Base-by-base conservation (phyloP, 2,113 vertebrate species). In the Scophthalmus maximus region DNA sequence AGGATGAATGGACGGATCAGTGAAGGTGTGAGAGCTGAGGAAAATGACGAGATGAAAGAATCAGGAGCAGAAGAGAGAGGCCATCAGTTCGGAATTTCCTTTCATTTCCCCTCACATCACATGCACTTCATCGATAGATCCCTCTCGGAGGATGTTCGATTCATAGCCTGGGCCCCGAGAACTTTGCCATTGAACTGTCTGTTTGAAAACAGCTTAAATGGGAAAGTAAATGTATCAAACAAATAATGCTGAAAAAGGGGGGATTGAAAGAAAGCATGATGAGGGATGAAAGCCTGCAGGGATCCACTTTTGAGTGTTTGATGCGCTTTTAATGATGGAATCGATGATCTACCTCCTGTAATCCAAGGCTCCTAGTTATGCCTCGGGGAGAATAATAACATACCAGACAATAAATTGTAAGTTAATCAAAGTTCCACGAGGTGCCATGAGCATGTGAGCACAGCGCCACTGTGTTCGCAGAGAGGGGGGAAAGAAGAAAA, bases 1-100 rank as follows among this genome's bases (percentile, higher is more conserved):
- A 23, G 55, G 62, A 34, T 84, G 63, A 82, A 88, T 62, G 69
- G 66, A 80, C 12, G 29, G 61, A 87, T 86, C 81, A 29, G 59
- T 85, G 29, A 36, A 62, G 17, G 76, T 47, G 61, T 8, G 47
- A 59, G 64, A 73, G 64, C 44, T 17, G 74, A 81, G 62, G 38
- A 56, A 59, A 38, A 82, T 69, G 74, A 72, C 23, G 14, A 57
- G 51, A 83, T 68, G 68, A 80, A 78, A 83, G 73, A 69, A 49
- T 56, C 63, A 46, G 58, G 73, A 36, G 57, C 23, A 0, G 18
- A 25, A 57, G 49, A 66, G 22, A 20, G 40, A 67, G 38, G 59
- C 61, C 53, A 52, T n/a, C n/a, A n/a, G n/a, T n/a, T n/a, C 59
- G 30, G 11, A 69, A 88, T 89, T 69, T 59, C 25, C 62, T 69